These are phyloP conservation scores for Pristiophorus japonicus DNA, from an alignment of 2,113 vertebrate species.

Conservation along the genomic window DNA sequence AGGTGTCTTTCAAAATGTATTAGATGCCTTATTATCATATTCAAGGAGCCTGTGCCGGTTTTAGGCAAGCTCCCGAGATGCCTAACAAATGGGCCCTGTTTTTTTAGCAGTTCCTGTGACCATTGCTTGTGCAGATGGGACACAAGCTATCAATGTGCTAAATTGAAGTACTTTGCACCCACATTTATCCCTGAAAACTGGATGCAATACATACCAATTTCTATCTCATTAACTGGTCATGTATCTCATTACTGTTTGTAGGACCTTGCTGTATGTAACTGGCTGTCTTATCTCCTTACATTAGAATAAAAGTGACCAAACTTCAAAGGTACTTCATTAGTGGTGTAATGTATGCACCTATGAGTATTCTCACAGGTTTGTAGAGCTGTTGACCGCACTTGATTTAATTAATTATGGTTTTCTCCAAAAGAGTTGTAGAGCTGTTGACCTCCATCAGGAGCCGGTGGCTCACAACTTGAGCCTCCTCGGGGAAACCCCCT, in stretches of 20 bases:
- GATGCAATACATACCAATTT: background rate
- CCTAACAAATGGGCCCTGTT: background rate
- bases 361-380: too few relatives aligned
- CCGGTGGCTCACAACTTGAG: too few relatives aligned
- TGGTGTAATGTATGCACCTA: too few relatives aligned
- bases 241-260: background rate
- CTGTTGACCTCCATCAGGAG: too few relatives aligned
- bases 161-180: background rate
- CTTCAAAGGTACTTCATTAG: background rate
- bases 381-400: too few relatives aligned
- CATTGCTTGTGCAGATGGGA: background rate
- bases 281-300: background rate
- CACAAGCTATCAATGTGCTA: rapidly evolving
- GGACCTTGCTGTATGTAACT: background rate
- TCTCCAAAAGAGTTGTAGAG: too few relatives aligned
- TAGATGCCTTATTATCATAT: too few relatives aligned
- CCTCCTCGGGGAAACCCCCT: too few relatives aligned
- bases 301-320: background rate
- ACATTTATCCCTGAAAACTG: background rate
- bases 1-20: background rate
- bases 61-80: background rate
- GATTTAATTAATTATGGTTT: too few relatives aligned
- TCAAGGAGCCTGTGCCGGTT: background rate
- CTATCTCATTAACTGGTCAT: background rate
- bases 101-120: background rate